phyloP scores from a whole-genome alignment of 2,888 invertebrate genomes.

The Noctuana brunneofusca region DNA sequence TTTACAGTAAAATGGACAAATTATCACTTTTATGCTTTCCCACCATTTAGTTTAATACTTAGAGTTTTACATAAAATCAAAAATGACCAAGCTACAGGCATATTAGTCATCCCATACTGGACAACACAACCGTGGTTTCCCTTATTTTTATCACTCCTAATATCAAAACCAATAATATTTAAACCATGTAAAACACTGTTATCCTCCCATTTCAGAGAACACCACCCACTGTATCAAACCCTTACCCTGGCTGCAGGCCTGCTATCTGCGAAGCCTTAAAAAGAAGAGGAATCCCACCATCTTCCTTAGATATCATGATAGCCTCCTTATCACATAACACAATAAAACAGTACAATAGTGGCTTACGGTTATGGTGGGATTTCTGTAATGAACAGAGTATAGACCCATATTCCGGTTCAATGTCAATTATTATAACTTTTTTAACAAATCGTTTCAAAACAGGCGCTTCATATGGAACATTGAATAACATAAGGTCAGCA shows the following conservation, averaged over 20 bases:
- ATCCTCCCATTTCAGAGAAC: background rate
- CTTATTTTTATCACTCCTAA: background rate
- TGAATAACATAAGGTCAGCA: background rate
- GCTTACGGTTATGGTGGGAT: background rate
- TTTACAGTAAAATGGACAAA: background rate
- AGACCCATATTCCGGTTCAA: background rate
- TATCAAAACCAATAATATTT: background rate
- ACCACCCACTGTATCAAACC: background rate
- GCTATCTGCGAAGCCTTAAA: background rate
- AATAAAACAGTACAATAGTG: background rate
- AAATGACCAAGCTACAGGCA: background rate
- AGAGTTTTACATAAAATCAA: background rate
- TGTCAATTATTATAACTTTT: background rate
- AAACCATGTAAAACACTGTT: background rate
- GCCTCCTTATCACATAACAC: background rate
- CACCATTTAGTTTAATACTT: background rate
- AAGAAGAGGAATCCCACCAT: background rate
- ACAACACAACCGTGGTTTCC: background rate
- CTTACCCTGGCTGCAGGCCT: slow-evolving; percentile 1
- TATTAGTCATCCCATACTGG: background rate
- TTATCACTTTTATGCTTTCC: background rate
- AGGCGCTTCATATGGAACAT: background rate
- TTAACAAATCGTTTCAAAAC: background rate
- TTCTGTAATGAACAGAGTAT: background rate
- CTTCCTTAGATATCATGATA: background rate